phyloP scores from a whole-genome alignment of 2,113 vertebrate species.

The Psilopsiagon aurifrons region DNA sequence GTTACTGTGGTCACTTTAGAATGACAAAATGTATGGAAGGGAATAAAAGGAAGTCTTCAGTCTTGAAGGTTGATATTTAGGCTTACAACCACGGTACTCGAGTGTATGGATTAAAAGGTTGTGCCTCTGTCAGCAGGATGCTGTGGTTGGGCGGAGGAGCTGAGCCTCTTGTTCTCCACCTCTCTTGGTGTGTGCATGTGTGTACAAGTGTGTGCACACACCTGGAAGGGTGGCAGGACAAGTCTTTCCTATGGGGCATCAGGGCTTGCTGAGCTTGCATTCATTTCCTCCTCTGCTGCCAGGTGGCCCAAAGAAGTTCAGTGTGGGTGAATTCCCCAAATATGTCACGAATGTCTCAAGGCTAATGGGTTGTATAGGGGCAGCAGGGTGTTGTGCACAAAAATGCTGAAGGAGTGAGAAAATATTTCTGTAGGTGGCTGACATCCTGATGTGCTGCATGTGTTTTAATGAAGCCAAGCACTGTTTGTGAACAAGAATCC shows the following conservation, averaged over 20 bases:
- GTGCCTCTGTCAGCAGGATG: neutral
- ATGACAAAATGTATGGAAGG: neutral
- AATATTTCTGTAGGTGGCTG: conserved; percentile 42
- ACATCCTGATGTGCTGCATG: neutral
- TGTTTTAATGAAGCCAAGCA: neutral
- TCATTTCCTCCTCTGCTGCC: neutral
- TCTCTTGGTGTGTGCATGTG: neutral
- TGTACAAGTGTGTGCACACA: accelerated
- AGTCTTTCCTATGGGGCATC: accelerated
- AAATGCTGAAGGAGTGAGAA: conserved; percentile 43
- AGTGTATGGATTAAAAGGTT: neutral
- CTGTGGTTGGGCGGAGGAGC: neutral
- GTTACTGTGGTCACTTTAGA: neutral
- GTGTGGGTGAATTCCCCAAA: neutral
- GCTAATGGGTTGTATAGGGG: neutral
- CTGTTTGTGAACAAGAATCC: neutral
- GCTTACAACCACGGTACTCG: neutral
- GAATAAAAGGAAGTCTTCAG: neutral
- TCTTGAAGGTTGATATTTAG: neutral
- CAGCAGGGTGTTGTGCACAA: neutral
- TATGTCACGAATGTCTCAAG: neutral
- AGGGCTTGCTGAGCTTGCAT: neutral
- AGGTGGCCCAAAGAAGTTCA: neutral
- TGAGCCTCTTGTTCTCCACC: neutral
- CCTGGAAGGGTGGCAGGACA: neutral